These are phyloP conservation scores for Cotesia glomerata DNA, from an alignment of 1,140 invertebrate genomes.

Conservation along the genomic window DNA sequence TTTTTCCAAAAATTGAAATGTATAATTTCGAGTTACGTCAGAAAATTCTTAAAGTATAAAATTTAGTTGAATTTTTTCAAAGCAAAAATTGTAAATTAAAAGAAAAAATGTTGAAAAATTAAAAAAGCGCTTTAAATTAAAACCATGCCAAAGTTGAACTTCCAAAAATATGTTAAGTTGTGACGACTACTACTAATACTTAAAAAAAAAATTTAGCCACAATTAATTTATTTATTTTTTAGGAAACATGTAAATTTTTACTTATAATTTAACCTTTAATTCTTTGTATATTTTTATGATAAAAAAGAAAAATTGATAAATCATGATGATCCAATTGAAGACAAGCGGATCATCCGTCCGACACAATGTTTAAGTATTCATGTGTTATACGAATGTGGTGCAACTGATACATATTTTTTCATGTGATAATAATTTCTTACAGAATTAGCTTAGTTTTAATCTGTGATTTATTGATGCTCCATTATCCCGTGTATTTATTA, in stretches of 20 bases:
- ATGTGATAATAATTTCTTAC: slow-evolving; percentile 58
- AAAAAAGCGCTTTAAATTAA: background rate
- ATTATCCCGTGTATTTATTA: slow-evolving; percentile 28
- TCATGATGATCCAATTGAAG: slow-evolving; percentile 36
- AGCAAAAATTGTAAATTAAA: no score
- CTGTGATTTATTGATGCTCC: slow-evolving; percentile 53
- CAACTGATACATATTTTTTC: slow-evolving; percentile 56
- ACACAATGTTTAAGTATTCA: slow-evolving; percentile 32
- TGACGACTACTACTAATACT: background rate
- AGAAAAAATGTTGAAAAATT: background rate
- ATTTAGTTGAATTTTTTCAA: no score
- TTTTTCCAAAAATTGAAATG: no score
- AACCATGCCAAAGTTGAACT: slow-evolving; percentile 7
- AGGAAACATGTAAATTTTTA: background rate
- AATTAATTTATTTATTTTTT: background rate
- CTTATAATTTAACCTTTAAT: background rate
- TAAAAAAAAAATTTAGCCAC: background rate
- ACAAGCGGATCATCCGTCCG: slow-evolving; percentile 43
- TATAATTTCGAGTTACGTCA: no score
- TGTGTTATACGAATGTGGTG: slow-evolving; percentile 16
- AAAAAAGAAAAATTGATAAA: background rate
- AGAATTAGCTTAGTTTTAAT: slow-evolving; percentile 52
- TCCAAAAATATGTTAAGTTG: background rate
- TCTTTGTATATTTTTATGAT: background rate
- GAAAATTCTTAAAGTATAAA: no score